Conservation (phyloP, 2,888 invertebrate genomes). For the Cerastis leucographa region DNA sequence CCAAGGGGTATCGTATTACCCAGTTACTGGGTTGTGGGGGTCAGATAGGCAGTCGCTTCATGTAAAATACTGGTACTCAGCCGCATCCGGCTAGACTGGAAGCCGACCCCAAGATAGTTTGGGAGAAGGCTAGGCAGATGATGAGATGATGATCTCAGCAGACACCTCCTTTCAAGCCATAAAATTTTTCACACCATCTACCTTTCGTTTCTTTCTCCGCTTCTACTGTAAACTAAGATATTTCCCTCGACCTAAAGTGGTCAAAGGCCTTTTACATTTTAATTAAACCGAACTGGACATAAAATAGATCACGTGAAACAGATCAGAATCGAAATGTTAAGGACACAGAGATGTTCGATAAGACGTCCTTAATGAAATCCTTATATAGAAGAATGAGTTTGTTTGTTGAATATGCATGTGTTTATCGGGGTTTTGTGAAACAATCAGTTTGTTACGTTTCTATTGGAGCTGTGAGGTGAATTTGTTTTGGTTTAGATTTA, state of each 20-base stretch:
- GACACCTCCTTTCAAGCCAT: background rate
- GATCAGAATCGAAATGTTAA: constrained; percentile 70
- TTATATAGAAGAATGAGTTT: constrained; percentile 68
- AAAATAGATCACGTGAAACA: constrained; percentile 52
- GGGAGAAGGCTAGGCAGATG: too few relatives aligned
- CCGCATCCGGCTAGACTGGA: too few relatives aligned
- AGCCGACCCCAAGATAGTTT: too few relatives aligned
- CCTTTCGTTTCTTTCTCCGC: background rate
- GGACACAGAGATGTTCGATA: constrained; percentile 61
- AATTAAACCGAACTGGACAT: constrained; percentile 60
- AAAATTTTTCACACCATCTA: background rate
- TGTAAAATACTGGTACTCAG: too few relatives aligned
- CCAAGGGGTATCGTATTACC: too few relatives aligned
- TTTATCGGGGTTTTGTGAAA: constrained; percentile 42
- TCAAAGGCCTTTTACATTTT: constrained; percentile 21
- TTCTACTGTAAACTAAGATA: background rate
- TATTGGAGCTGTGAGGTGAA: constrained; percentile 28
- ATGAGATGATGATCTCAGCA: too few relatives aligned
- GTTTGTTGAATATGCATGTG: constrained; percentile 68
- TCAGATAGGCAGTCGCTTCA: too few relatives aligned
- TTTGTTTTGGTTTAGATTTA: constrained; percentile 24
- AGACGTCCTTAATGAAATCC: constrained; percentile 69
- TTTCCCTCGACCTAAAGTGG: constrained; percentile 9
- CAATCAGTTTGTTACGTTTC: constrained; percentile 40
- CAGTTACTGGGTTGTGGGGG: too few relatives aligned